Conservation (phyloP, 2,888 invertebrate genomes). For the Cerceris ruficornis region DNA sequence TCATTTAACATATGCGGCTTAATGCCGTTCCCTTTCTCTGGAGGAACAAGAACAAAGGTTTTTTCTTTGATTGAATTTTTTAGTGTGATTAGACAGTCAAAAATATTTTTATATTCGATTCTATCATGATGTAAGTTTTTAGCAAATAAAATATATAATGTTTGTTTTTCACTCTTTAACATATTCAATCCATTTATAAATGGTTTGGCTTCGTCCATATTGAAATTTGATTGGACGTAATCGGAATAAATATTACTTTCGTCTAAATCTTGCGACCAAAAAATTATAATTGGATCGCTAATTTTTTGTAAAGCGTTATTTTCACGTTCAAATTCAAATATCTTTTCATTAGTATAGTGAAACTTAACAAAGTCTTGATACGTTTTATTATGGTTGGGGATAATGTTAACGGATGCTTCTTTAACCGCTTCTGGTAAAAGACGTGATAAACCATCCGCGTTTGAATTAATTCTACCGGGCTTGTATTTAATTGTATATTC, state of each 20-base stretch:
- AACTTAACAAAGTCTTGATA: constrained; percentile 13
- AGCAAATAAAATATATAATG: not conserved
- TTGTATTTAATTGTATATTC: constrained; percentile 24
- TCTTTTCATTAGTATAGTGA: constrained; percentile 5
- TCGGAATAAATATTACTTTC: constrained; percentile 8
- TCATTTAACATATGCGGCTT: too few species aligned
- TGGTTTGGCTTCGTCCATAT: not conserved
- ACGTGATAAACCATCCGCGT: constrained; percentile 23
- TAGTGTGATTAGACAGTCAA: not conserved
- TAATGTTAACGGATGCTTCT: not conserved
- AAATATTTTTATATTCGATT: constrained; percentile 9
- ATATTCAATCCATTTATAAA: not conserved
- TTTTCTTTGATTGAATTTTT: too few species aligned
- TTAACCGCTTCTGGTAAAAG: not conserved
- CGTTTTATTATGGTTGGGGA: not conserved
- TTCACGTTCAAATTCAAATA: constrained; percentile 15
- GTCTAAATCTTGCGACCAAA: constrained; percentile 3
- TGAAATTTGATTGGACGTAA: constrained; percentile 8
- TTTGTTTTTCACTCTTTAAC: not conserved
- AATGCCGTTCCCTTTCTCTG: too few species aligned
- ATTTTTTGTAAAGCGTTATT: constrained; percentile 13
- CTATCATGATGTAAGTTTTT: constrained; percentile 8
- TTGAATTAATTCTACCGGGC: constrained; percentile 7
- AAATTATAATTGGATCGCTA: constrained; percentile 17
- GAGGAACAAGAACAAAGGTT: too few species aligned